Percentiles rank a stretch among this genome's conserved stretches.
These are phyloP conservation scores for Noctua pronuba DNA, from an alignment of 2,888 invertebrate genomes.

Conservation along the genomic window DNA sequence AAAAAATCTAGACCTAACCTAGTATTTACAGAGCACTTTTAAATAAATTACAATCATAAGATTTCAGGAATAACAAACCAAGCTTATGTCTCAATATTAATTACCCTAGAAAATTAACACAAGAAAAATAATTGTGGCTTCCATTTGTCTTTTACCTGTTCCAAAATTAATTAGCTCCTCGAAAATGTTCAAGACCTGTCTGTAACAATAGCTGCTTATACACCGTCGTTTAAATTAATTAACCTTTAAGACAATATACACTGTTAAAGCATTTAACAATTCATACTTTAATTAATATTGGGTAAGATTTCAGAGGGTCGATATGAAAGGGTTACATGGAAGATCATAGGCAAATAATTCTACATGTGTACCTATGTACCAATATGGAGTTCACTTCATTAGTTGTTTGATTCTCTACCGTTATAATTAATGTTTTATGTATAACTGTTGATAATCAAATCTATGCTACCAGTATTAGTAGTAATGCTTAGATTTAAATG, in stretches of 20 bases:
- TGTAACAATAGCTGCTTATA: slow-evolving; percentile 6
- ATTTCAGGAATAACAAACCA: slow-evolving; percentile 23
- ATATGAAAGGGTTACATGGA: slow-evolving; percentile 27
- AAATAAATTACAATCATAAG: not conserved
- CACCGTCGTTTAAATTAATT: slow-evolving; percentile 43
- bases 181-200: slow-evolving; percentile 27
- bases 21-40: not conserved
- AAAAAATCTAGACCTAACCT: not conserved
- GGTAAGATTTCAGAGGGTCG: slow-evolving; percentile 32
- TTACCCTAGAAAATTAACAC: slow-evolving; percentile 16
- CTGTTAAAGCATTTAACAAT: slow-evolving; percentile 39
- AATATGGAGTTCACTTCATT: slow-evolving; percentile 32
- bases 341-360: slow-evolving; percentile 44
- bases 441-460: not conserved
- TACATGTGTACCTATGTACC: not conserved
- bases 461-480: too few species aligned
- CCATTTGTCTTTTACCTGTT: slow-evolving; percentile 11
- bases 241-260: slow-evolving; percentile 35
- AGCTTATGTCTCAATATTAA: not conserved
- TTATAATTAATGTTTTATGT: not conserved
- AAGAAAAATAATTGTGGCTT: slow-evolving; percentile 23
- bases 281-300: slow-evolving; percentile 49
- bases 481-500: too few species aligned
- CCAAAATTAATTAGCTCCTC: slow-evolving; percentile 31
- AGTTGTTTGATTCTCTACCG: slow-evolving; percentile 12